phyloP scores from a whole-genome alignment of 1,140 invertebrate species.

The Acromyrmex charruanus region DNA sequence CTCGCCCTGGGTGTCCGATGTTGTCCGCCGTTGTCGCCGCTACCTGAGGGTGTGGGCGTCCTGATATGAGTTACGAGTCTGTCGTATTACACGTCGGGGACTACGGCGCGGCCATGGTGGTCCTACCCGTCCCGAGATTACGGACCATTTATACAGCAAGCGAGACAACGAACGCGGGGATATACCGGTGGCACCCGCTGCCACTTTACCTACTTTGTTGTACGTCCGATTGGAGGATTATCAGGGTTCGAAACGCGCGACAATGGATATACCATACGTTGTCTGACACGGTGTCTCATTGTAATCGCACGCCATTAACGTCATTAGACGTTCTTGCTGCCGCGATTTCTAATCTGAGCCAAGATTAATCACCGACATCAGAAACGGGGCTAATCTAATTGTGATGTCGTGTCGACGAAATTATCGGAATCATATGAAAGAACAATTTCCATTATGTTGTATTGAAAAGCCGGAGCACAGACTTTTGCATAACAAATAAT shows the following conservation, averaged over 20 bases:
- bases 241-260: constrained; percentile 19
- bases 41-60: constrained; percentile 85
- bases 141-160: constrained; percentile 82
- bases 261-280: not conserved
- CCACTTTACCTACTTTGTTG: constrained; percentile 64
- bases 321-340: constrained; percentile 5
- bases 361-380: constrained; percentile 20
- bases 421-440: not conserved
- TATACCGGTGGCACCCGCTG: constrained; percentile 28
- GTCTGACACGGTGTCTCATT: constrained; percentile 6
- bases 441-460: not conserved
- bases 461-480: not conserved
- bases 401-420: not conserved
- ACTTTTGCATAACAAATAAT: too few species aligned
- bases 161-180: constrained; percentile 24
- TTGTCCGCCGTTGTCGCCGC: constrained; percentile 85
- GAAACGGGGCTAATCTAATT: constrained; percentile 15
- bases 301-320: constrained; percentile 3
- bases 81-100: constrained; percentile 84
- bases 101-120: constrained; percentile 82
- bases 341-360: not conserved
- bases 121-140: constrained; percentile 82
- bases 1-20: constrained; percentile 86
- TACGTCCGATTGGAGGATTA: constrained; percentile 58
- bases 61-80: constrained; percentile 86